Conservation (phyloP, 2,888 invertebrate species). For the Sarcophaga subvicina region DNA sequence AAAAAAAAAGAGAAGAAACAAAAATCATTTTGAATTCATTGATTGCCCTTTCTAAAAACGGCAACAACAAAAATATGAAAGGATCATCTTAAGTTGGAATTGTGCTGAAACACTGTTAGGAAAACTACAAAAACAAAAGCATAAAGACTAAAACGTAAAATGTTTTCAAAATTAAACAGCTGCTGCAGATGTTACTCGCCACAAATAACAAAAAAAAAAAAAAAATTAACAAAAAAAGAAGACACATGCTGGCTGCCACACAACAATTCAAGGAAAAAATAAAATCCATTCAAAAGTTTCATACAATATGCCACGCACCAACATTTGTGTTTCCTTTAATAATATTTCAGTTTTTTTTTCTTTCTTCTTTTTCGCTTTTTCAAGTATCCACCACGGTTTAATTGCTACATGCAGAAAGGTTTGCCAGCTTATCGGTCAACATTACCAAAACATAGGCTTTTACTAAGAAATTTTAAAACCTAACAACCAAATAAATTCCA, state of each 20-base stretch:
- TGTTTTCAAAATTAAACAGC: constrained; percentile 48
- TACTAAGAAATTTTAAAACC: too few relatives aligned
- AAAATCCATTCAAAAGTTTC: constrained; percentile 43
- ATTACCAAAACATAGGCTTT: too few relatives aligned
- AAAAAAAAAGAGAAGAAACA: constrained; percentile 44
- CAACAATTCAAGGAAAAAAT: constrained; percentile 28
- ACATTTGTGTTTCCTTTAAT: constrained; percentile 49
- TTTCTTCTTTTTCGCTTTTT: not conserved
- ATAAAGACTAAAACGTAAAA: constrained; percentile 14
- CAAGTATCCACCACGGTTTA: constrained; percentile 2
- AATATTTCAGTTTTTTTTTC: not conserved
- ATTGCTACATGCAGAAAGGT: not conserved
- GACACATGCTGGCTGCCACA: constrained; percentile 55
- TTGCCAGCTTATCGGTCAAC: not conserved
- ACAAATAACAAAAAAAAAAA: constrained; percentile 55
- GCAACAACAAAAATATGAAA: constrained; percentile 26
- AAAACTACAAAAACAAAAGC: not conserved
- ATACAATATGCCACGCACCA: constrained; percentile 62
- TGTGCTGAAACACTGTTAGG: constrained; percentile 5
- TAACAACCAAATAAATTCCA: too few relatives aligned
- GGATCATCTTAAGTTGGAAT: constrained; percentile 47
- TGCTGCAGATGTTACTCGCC: constrained; percentile 66
- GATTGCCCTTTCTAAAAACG: constrained; percentile 48
- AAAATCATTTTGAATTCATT: constrained; percentile 56
- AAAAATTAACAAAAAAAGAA: not conserved